Evolutionary conservation across 2,888 invertebrate species (phyloP).

Genomic region (Leptura quadrifasciata): DNA sequence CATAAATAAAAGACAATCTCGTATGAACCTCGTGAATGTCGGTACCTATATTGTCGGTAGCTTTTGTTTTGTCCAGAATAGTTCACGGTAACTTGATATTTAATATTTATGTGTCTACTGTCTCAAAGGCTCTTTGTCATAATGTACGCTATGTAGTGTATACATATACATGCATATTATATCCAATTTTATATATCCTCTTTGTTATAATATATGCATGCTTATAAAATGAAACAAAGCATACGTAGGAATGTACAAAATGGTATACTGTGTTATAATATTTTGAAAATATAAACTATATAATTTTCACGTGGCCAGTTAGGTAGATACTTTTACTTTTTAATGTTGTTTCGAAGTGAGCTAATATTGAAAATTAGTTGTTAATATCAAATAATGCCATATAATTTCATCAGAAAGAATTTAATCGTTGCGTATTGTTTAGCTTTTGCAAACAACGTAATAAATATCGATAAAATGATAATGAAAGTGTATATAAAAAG

Average conservation of each 20-base stretch:
- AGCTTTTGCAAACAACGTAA: not conserved
- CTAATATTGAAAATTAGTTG: too few species aligned
- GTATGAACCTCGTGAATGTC: slow-evolving; percentile 36
- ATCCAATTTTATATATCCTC: slow-evolving; percentile 14
- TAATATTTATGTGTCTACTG: slow-evolving; percentile 51
- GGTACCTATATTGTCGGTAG: slow-evolving; percentile 44
- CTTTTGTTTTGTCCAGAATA: slow-evolving; percentile 45
- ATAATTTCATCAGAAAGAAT: not conserved
- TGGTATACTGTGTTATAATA: too few species aligned
- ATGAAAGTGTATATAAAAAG: slow-evolving; percentile 39
- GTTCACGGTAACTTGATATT: slow-evolving; percentile 48
- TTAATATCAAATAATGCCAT: too few species aligned
- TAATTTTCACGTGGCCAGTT: not conserved
- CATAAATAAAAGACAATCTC: slow-evolving; percentile 37
- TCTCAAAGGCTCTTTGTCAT: slow-evolving; percentile 45
- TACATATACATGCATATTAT: slow-evolving; percentile 29
- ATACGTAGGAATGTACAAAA: not conserved
- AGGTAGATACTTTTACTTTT: not conserved
- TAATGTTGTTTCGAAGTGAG: not conserved
- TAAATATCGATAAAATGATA: slow-evolving; percentile 34
- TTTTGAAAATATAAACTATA: not conserved
- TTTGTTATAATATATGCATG: slow-evolving; percentile 32
- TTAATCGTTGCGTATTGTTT: not conserved
- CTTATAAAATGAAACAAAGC: not conserved
- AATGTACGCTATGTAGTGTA: slow-evolving; percentile 21